A percentile compares a stretch with the other conserved stretches of the same genome.
These are phyloP conservation scores for Otolemur crassicaudatus DNA, from an alignment of 2,797 vertebrate genomes.

Conservation along the genomic window DNA sequence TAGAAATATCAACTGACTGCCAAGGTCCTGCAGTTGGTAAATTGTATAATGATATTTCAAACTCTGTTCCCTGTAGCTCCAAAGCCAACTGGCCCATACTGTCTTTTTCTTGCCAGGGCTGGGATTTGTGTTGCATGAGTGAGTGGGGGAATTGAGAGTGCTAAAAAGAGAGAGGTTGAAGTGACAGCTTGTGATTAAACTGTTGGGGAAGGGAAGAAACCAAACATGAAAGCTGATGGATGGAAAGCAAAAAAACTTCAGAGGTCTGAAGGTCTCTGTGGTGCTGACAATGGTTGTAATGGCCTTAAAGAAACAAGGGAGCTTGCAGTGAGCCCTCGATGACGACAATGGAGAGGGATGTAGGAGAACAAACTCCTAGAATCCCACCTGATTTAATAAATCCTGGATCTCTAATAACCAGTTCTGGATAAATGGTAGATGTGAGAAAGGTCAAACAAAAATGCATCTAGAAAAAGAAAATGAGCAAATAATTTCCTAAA, in stretches of 20 bases:
- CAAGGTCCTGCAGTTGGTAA: not conserved
- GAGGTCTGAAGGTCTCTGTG: not conserved
- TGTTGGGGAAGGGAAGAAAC: not conserved
- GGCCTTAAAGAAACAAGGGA: not conserved
- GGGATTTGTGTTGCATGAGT: constrained; percentile 14
- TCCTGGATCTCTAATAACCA: not conserved
- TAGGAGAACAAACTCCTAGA: not conserved
- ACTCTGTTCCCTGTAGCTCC: not conserved
- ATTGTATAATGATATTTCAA: constrained; percentile 44
- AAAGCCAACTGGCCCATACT: not conserved
- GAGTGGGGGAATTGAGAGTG: not conserved
- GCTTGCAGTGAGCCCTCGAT: not conserved
- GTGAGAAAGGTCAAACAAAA: not conserved
- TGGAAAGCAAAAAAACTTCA: not conserved
- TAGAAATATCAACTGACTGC: constrained; percentile 20
- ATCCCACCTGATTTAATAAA: not conserved
- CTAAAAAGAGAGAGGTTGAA: not conserved
- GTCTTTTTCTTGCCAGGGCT: not conserved
- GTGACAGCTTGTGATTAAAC: not conserved
- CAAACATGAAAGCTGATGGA: not conserved
- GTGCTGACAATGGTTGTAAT: not conserved
- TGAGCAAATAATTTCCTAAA: not conserved
- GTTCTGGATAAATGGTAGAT: not conserved
- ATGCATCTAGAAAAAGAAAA: not conserved
- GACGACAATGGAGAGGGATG: not conserved